Percentiles rank a stretch among this genome's conserved stretches.
Conservation (phyloP, 2,797 vertebrate species). For the Botia kubotai region DNA sequence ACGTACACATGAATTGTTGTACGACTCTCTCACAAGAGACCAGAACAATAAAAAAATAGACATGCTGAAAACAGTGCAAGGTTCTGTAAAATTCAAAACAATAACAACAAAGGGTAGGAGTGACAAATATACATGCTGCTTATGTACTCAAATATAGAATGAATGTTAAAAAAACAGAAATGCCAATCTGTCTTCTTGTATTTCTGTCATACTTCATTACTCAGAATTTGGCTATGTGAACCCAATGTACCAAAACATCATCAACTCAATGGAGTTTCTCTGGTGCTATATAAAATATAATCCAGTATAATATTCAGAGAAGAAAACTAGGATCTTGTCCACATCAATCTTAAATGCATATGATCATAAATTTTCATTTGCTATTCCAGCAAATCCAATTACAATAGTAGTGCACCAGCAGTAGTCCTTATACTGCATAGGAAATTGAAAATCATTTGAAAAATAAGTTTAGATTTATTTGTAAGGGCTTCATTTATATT, state of each 20-base stretch:
- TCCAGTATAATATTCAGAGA: neutral
- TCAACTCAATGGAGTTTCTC: neutral
- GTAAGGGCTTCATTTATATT: neutral
- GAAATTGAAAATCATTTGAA: slow-evolving; percentile 43
- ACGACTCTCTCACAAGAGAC: neutral
- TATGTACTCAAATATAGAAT: neutral
- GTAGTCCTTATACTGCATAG: neutral
- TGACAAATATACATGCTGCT: neutral
- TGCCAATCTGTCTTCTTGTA: neutral
- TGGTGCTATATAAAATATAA: neutral
- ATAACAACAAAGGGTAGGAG: neutral
- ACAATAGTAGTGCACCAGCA: neutral
- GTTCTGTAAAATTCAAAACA: neutral
- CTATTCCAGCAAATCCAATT: neutral
- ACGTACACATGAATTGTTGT: neutral
- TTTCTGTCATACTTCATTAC: neutral
- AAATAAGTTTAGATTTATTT: neutral
- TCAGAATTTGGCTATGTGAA: neutral
- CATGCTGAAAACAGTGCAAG: neutral
- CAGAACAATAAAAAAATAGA: neutral
- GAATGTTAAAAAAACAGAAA: neutral
- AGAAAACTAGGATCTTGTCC: neutral
- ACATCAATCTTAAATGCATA: neutral
- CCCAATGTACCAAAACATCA: slow-evolving; percentile 8
- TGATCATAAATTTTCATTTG: neutral